These are phyloP conservation scores for Nymphalis io DNA, from an alignment of 1,140 invertebrate species.

Conservation along the genomic window DNA sequence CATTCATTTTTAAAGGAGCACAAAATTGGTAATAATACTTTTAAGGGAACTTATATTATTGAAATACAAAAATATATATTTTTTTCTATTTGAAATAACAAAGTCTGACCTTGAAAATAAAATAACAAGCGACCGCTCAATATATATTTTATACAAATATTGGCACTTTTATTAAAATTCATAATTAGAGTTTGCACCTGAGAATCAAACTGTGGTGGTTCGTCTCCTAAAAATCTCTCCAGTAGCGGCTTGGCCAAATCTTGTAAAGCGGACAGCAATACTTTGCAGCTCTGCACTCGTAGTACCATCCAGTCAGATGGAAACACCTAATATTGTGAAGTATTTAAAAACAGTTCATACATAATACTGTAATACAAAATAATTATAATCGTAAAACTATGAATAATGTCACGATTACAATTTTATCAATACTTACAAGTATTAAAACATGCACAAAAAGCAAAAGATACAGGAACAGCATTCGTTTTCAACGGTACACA, in stretches of 20 bases:
- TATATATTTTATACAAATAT: no score
- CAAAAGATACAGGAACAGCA: not conserved
- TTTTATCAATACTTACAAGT: not conserved
- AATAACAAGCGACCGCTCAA: no score
- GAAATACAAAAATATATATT: no score
- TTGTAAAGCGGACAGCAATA: constrained; percentile 92
- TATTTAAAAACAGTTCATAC: not conserved
- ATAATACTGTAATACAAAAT: not conserved
- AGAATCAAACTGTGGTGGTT: constrained; percentile 85
- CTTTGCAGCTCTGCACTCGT: constrained; percentile 93
- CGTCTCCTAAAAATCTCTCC: constrained; percentile 88
- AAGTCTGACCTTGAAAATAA: no score
- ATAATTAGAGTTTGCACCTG: constrained; percentile 54
- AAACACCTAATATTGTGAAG: constrained; percentile 83
- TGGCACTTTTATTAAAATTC: not conserved
- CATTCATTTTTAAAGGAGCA: no score
- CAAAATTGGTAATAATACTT: no score
- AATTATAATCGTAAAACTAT: constrained; percentile 10
- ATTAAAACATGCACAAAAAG: not conserved
- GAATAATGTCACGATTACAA: not conserved
- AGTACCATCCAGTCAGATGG: constrained; percentile 96
- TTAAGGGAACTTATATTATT: no score
- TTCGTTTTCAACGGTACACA: no score
- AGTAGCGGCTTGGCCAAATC: constrained; percentile 93
- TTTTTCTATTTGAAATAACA: no score